Percentiles rank a stretch among this genome's conserved stretches.
phyloP scores from a whole-genome alignment of 2,113 vertebrate species.

The Clarias macrocephalus region DNA sequence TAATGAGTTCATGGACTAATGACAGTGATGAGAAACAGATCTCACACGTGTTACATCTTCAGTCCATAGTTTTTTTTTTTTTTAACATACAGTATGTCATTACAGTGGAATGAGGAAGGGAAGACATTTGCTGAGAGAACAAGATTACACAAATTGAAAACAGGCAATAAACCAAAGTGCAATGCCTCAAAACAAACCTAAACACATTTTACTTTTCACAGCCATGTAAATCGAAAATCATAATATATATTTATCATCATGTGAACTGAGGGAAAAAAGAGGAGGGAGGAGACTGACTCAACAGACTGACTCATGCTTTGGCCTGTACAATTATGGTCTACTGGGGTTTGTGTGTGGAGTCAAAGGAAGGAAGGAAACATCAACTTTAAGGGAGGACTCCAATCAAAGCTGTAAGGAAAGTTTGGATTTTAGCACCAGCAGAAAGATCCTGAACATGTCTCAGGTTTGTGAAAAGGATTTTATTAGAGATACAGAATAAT shows the following conservation, averaged over 20 bases:
- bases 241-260: constrained; percentile 12
- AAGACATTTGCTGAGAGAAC: not conserved
- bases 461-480: constrained; percentile 69
- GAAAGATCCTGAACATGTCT: constrained; percentile 76
- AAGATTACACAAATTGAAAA: constrained; percentile 20
- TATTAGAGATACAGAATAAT: not conserved
- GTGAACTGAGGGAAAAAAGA: constrained; percentile 18
- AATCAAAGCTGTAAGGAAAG: constrained; percentile 74
- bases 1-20: not conserved
- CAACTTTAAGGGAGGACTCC: constrained; percentile 77
- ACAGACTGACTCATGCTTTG: constrained; percentile 43
- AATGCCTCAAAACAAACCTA: not conserved
- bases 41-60: not conserved
- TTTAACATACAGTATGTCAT: constrained; percentile 14
- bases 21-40: constrained; percentile 18
- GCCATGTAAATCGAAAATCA: constrained; percentile 4
- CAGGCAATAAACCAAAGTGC: not conserved
- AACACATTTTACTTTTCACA: constrained; percentile 15
- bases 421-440: constrained; percentile 73
- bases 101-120: constrained; percentile 17
- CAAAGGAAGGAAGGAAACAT: constrained; percentile 68
- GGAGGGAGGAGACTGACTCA: constrained; percentile 45
- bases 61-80: not conserved
- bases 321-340: constrained; percentile 33
- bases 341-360: constrained; percentile 40